These are phyloP conservation scores for Centruroides vittatus DNA, from an alignment of 1,140 invertebrate species.

Conservation along the genomic window DNA sequence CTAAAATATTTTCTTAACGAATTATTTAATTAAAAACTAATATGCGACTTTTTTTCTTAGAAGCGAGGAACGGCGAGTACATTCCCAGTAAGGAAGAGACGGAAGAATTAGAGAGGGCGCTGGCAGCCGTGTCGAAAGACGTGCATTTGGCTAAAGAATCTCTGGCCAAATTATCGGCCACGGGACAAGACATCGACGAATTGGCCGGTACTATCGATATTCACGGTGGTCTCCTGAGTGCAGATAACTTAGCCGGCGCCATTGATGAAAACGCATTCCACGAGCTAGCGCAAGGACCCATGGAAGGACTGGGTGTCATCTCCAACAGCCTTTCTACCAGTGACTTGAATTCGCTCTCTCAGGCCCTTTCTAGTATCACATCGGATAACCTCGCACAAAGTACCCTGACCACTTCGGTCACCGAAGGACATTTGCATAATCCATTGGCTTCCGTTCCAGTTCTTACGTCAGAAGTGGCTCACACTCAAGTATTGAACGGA, in stretches of 20 bases:
- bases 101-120: constrained; percentile 63
- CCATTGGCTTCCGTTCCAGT: constrained; percentile 4
- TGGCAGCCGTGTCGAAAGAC: constrained; percentile 48
- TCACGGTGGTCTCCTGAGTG: constrained; percentile 10
- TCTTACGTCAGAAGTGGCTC: constrained; percentile 8
- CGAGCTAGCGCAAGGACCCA: constrained; percentile 8
- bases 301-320: constrained; percentile 21
- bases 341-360: constrained; percentile 25
- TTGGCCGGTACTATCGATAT: constrained; percentile 10
- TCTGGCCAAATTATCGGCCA: constrained; percentile 50
- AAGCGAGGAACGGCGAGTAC: constrained; percentile 37
- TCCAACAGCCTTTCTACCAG: constrained; percentile 24
- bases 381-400: constrained; percentile 17
- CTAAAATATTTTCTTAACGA: no score
- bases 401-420: constrained; percentile 1
- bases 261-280: constrained; percentile 19
- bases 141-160: constrained; percentile 30
- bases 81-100: constrained; percentile 59
- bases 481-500: constrained; percentile 10
- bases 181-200: constrained; percentile 22
- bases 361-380: constrained; percentile 22
- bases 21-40: no score
- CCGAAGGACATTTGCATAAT: constrained; percentile 2
- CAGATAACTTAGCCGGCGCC: constrained; percentile 20
- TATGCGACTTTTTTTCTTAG: background rate